Percentiles rank a stretch among this genome's conserved stretches.
These are phyloP conservation scores for Sebastes elongatus DNA, from an alignment of 2,797 vertebrate species.

Conservation along the genomic window DNA sequence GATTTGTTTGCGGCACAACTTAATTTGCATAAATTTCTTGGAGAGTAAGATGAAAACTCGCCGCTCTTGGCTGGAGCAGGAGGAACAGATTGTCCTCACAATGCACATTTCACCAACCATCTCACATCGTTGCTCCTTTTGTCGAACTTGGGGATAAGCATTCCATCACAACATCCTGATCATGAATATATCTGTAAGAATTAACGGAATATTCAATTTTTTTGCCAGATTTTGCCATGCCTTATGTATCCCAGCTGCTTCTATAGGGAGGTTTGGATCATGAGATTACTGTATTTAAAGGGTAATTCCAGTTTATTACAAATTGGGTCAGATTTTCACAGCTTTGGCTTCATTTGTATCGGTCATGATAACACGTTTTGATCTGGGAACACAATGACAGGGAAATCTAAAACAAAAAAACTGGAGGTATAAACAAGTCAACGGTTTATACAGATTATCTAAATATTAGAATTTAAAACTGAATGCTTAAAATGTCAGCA, in stretches of 20 bases:
- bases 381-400: background rate
- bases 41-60: conserved; percentile 60
- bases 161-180: background rate
- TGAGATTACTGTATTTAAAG: background rate
- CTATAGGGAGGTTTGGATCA: background rate
- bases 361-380: background rate
- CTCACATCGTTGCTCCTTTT: background rate
- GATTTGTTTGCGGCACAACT: conserved; percentile 71
- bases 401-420: background rate
- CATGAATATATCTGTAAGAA: background rate
- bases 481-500: background rate
- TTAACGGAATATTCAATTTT: background rate
- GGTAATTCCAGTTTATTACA: background rate
- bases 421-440: background rate
- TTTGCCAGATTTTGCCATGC: background rate
- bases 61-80: conserved; percentile 52
- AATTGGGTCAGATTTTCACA: background rate
- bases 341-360: background rate
- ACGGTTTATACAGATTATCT: background rate
- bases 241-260: background rate
- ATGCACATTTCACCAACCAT: conserved; percentile 11
- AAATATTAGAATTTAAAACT: background rate
- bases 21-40: conserved; percentile 72
- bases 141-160: conserved; percentile 14
- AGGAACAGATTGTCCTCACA: conserved; percentile 49